A percentile compares a stretch with the other conserved stretches of the same genome.
Conservation (phyloP, 2,888 invertebrate species). For the Hirtodrosophila duncani region DNA sequence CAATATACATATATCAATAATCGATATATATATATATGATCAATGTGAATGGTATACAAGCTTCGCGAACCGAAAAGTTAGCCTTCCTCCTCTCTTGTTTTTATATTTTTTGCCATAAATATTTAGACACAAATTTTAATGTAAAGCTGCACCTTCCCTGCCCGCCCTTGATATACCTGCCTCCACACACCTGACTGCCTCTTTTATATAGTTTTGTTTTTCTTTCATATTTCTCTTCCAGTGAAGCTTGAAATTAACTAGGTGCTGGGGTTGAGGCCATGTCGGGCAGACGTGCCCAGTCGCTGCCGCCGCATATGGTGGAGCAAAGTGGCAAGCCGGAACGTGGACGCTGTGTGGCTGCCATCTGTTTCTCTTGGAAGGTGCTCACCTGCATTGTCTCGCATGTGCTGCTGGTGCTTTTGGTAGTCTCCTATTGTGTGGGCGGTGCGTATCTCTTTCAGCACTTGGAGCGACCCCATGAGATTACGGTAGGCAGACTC, state of each 20-base stretch:
- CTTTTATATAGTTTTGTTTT: conserved; percentile 19
- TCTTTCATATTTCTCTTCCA: conserved; percentile 40
- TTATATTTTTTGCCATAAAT: conserved; percentile 37
- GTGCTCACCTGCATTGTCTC: conserved; percentile 91
- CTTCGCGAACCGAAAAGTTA: conserved; percentile 5
- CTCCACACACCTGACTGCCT: too few species aligned
- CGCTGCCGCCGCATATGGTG: conserved; percentile 75
- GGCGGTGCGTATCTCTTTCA: conserved; percentile 92
- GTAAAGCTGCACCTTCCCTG: conserved; percentile 9
- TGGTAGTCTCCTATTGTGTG: conserved; percentile 93
- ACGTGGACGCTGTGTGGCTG: conserved; percentile 75
- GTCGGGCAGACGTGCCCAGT: conserved; percentile 75
- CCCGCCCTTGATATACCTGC: too few species aligned
- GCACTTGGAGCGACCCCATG: conserved; percentile 86
- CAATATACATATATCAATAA: too few species aligned
- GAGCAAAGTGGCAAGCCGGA: conserved; percentile 70
- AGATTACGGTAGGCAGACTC: conserved; percentile 82
- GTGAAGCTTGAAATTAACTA: conserved; percentile 53
- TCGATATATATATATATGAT: too few species aligned
- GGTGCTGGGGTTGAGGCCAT: conserved; percentile 40
- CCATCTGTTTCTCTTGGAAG: conserved; percentile 82
- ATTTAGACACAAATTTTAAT: conserved; percentile 57
- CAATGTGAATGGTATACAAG: too few species aligned
- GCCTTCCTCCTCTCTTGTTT: neutral
- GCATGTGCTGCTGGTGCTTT: conserved; percentile 90